A percentile compares a stretch with the other conserved stretches of the same genome.
Evolutionary conservation across 2,113 vertebrate species (phyloP).

Genomic region (Pteropus alecto): DNA sequence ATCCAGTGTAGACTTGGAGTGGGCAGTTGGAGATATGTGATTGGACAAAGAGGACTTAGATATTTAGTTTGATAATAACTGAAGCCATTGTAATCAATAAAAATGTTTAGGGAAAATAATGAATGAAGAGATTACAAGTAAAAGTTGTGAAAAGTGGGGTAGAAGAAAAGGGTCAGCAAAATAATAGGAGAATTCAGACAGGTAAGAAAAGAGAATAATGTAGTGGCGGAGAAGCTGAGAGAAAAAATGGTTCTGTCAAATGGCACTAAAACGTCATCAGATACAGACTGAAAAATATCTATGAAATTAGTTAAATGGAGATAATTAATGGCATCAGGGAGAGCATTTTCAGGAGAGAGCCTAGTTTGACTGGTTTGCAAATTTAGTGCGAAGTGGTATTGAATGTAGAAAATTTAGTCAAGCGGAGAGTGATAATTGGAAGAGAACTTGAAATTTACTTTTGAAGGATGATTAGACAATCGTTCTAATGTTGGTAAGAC

Average conservation of each 20-base stretch:
- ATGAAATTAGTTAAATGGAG: not conserved
- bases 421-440: not conserved
- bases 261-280: not conserved
- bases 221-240: not conserved
- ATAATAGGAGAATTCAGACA: not conserved
- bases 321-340: not conserved
- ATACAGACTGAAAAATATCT: not conserved
- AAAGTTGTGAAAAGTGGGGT: not conserved
- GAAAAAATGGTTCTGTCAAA: not conserved
- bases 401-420: not conserved
- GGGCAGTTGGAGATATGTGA: not conserved
- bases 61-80: not conserved
- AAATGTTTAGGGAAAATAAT: not conserved
- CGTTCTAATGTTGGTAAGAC: not conserved
- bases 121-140: not conserved
- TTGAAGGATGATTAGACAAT: not conserved
- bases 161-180: not conserved
- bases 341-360: not conserved
- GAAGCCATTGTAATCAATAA: not conserved
- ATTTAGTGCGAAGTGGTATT: not conserved
- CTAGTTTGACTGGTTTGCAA: not conserved
- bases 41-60: not conserved
- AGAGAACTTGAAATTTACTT: not conserved
- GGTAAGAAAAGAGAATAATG: not conserved
- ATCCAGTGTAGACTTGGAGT: not conserved